These are phyloP conservation scores for Prunella strophiata DNA, from an alignment of 2,797 vertebrate species.

Conservation along the genomic window DNA sequence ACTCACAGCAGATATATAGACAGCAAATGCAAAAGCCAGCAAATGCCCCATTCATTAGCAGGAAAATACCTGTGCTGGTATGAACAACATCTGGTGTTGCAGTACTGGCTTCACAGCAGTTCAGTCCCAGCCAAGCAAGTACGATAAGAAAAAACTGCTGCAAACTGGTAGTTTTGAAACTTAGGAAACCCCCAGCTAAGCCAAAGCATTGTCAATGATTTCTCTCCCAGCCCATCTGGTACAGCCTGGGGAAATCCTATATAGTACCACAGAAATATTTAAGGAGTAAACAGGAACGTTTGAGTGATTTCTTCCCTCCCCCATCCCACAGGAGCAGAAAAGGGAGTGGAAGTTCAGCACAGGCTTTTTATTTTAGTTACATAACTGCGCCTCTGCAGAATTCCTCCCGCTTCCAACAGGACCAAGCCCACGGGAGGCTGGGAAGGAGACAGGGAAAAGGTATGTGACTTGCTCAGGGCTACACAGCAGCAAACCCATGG, in stretches of 20 bases:
- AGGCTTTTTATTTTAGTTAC: not conserved
- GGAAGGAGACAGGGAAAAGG: not conserved
- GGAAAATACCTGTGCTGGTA: not conserved
- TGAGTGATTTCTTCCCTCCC: not conserved
- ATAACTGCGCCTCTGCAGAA: not conserved
- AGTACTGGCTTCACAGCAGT: not conserved
- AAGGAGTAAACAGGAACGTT: not conserved
- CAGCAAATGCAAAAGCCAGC: not conserved
- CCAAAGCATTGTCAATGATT: not conserved
- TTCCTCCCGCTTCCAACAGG: not conserved
- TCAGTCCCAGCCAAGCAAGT: not conserved
- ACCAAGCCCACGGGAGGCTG: not conserved
- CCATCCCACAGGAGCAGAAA: not conserved
- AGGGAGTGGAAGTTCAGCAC: not conserved
- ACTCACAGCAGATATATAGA: not conserved
- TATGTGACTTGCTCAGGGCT: constrained; percentile 44
- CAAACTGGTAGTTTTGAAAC: constrained; percentile 3
- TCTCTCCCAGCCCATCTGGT: not conserved
- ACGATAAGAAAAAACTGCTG: not conserved
- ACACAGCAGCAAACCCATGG: not conserved
- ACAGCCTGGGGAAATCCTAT: constrained; percentile 5
- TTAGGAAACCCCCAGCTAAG: constrained; percentile 6
- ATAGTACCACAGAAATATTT: not conserved
- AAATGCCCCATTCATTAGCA: not conserved
- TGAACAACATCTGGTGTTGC: not conserved